Percentiles rank a stretch among this genome's conserved stretches.
Evolutionary conservation across 1,140 invertebrate genomes (phyloP).

Genomic region (Cyrtorhinus lividipennis): DNA sequence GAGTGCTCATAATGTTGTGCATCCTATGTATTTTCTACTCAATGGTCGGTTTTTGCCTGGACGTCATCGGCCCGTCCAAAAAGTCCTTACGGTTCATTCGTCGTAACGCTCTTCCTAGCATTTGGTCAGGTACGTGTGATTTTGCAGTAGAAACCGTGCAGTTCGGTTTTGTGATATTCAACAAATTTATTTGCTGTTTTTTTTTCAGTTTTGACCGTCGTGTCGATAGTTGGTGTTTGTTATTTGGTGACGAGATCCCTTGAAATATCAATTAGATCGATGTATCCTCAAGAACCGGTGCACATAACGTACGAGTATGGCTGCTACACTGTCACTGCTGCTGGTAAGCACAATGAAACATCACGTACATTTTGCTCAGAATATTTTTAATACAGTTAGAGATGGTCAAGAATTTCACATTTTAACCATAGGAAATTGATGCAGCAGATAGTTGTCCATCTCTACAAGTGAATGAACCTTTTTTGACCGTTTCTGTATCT

Average conservation of each 20-base stretch:
- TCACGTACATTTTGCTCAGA: background rate
- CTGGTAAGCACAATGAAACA: slow-evolving; percentile 30
- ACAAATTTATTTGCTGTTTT: no score
- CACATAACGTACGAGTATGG: slow-evolving; percentile 39
- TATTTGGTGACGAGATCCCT: slow-evolving; percentile 37
- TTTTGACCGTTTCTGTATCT: no score
- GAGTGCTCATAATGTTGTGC: slow-evolving; percentile 36
- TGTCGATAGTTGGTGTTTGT: slow-evolving; percentile 37
- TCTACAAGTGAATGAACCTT: no score
- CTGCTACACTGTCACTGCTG: slow-evolving; percentile 38
- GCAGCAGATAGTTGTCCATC: no score
- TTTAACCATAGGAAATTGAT: no score
- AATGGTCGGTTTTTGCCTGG: slow-evolving; percentile 36
- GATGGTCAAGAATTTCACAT: no score
- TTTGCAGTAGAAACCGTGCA: no score
- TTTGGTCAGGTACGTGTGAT: slow-evolving; percentile 32
- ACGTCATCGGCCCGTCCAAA: slow-evolving; percentile 35
- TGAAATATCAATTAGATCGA: slow-evolving; percentile 32
- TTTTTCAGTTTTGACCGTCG: slow-evolving; percentile 33
- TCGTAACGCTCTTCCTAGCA: slow-evolving; percentile 37
- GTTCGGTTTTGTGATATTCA: no score
- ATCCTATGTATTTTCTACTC: slow-evolving; percentile 37
- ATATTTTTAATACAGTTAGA: slow-evolving; percentile 18
- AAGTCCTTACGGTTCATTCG: slow-evolving; percentile 34
- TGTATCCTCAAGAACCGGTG: slow-evolving; percentile 29